A percentile compares a stretch with the other conserved stretches of the same genome.
phyloP scores from a whole-genome alignment of 2,797 vertebrate genomes.

The Scolopax bukidnonensis region DNA sequence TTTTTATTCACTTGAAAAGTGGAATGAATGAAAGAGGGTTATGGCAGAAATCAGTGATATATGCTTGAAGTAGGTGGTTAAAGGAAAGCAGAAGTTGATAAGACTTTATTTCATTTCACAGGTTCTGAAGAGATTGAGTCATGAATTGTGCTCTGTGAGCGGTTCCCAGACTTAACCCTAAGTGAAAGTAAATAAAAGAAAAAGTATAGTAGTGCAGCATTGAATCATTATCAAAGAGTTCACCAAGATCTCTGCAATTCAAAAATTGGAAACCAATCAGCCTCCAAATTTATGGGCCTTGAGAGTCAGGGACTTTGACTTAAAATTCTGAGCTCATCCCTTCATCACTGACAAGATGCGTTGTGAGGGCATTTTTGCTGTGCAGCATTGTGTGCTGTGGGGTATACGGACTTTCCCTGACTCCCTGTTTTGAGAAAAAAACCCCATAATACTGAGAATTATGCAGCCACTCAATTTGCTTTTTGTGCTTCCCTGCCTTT shows the following conservation, averaged over 20 bases:
- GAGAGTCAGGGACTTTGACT: not conserved
- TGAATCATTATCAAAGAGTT: not conserved
- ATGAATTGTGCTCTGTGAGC: not conserved
- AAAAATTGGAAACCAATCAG: not conserved
- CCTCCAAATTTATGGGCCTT: not conserved
- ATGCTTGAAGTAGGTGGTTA: not conserved
- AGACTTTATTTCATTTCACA: not conserved
- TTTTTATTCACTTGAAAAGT: constrained; percentile 5
- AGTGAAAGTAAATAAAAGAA: constrained; percentile 2
- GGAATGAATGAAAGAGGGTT: not conserved
- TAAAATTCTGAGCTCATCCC: not conserved
- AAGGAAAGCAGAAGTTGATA: not conserved
- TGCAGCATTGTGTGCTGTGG: not conserved
- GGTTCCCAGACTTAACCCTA: not conserved
- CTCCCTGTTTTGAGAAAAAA: not conserved
- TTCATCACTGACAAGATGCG: not conserved
- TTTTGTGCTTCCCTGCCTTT: constrained; percentile 14
- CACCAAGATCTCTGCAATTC: not conserved
- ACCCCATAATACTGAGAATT: not conserved
- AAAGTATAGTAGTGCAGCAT: not conserved
- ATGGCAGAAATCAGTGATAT: not conserved
- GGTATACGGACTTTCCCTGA: not conserved
- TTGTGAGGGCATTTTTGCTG: not conserved
- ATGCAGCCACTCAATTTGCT: not conserved
- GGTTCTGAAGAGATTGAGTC: not conserved